These are phyloP conservation scores for Gymnodraco acuticeps DNA, from an alignment of 2,797 vertebrate genomes.

Conservation along the genomic window DNA sequence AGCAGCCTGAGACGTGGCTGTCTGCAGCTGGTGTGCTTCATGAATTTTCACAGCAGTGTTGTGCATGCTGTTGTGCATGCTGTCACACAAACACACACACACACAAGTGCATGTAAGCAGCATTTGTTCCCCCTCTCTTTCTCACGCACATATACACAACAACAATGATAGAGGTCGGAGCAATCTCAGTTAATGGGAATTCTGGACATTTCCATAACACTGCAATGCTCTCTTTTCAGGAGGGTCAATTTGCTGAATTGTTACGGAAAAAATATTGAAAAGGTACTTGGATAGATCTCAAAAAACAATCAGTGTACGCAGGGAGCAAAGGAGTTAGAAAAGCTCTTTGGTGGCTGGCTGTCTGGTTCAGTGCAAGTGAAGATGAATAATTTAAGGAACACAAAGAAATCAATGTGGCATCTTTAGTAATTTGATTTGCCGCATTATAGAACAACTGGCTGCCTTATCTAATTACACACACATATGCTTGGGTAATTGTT, in stretches of 20 bases:
- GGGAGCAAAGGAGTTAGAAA: slow-evolving; percentile 54
- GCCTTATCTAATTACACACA: slow-evolving; percentile 85
- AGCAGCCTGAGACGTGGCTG: slow-evolving; percentile 68
- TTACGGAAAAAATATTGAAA: slow-evolving; percentile 51
- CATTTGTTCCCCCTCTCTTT: slow-evolving; percentile 11
- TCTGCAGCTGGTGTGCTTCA: slow-evolving; percentile 62
- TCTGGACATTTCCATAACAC: slow-evolving; percentile 60
- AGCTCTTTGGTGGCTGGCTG: slow-evolving; percentile 73
- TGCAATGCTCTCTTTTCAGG: slow-evolving; percentile 50
- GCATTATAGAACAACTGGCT: slow-evolving; percentile 84
- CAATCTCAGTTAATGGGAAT: slow-evolving; percentile 74
- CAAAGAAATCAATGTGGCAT: slow-evolving; percentile 86
- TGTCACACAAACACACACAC: slow-evolving; percentile 13
- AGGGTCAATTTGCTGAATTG: slow-evolving; percentile 65
- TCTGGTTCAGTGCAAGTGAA: slow-evolving; percentile 77
- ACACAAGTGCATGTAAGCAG: slow-evolving; percentile 13
- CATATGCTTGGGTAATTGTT: slow-evolving; percentile 83
- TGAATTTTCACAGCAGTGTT: slow-evolving; percentile 53
- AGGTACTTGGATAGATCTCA: slow-evolving; percentile 45
- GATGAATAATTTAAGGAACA: slow-evolving; percentile 86
- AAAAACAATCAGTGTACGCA: slow-evolving; percentile 53
- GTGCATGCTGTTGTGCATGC: slow-evolving; percentile 16
- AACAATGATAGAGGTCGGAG: slow-evolving; percentile 52
- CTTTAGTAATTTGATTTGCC: slow-evolving; percentile 86
- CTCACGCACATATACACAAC: slow-evolving; percentile 27